phyloP scores from a whole-genome alignment of 2,888 invertebrate genomes.

The Cheiracanthium punctorium region DNA sequence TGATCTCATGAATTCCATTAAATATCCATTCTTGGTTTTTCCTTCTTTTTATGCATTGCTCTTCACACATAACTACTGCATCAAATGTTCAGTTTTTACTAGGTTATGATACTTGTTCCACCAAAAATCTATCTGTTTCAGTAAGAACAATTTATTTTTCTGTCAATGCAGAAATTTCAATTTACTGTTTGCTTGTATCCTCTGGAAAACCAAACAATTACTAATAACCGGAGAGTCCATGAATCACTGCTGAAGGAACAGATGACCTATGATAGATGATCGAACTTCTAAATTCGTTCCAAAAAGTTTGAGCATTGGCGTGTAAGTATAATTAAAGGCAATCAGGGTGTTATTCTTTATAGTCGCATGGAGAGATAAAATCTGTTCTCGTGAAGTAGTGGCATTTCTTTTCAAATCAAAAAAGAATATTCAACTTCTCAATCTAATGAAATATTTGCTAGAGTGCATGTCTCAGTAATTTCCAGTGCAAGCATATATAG shows the following conservation, averaged over 20 bases:
- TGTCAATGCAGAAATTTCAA: background rate
- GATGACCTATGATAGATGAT: background rate
- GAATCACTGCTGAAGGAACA: background rate
- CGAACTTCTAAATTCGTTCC: background rate
- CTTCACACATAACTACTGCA: background rate
- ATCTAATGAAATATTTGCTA: too few species aligned
- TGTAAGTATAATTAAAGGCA: background rate
- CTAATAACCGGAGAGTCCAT: background rate
- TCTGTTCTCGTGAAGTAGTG: too few species aligned
- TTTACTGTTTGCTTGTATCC: background rate
- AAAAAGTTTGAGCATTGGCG: background rate
- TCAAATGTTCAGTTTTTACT: background rate
- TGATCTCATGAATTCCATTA: too few species aligned
- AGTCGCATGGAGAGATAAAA: background rate
- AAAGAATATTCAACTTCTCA: too few species aligned
- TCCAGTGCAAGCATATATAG: too few species aligned
- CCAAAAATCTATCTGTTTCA: background rate
- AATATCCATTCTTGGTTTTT: too few species aligned
- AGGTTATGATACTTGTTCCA: background rate
- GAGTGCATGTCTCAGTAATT: too few species aligned
- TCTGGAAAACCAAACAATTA: background rate
- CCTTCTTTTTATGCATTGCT: background rate
- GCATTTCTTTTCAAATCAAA: too few species aligned
- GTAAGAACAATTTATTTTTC: background rate
- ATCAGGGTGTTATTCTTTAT: background rate